Base-by-base conservation (phyloP, 2,113 vertebrate species). In the Pungitius pungitius region DNA sequence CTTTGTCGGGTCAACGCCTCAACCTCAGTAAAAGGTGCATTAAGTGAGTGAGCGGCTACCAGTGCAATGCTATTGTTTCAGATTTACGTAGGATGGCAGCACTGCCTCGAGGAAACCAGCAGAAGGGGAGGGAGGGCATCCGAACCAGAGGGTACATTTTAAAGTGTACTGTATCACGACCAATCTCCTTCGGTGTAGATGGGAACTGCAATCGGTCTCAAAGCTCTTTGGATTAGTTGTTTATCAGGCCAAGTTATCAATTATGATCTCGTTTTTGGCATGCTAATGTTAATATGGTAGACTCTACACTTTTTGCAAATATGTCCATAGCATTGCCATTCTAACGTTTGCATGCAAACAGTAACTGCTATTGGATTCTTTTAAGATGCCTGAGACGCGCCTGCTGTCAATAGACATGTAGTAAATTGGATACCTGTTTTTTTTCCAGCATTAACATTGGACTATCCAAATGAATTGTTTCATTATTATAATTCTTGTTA, bases 401-500 rank as follows among this genome's bases (percentile, higher is more conserved):
- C 70, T 69, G n/a, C 17, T 35, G 57, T 62, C 33, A 43, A 52
- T 42, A 45, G 11, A 47, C 8, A 49, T 45, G 49, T 43, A 56
- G 71, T 39, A 54, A 68, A 73, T 43, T 75, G 18, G 7, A 5
- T 22, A 64, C 42, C 63, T 65, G 45, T 69, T 68, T 54, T 26
- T 77, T 79, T 30, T 30, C 30, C 64, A 80, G 62, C 67, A 75
- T 77, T 65, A 78, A 43, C 61, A 80, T 59, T 83, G 80, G 61
- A 88, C 66, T 71, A 73, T 81, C 75, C 77, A 77, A 87, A 84
- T 75, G n/a, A 84, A 65, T 55, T 84, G 49, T 68, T 61, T 66
- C 61, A 69, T 90, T 84, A 62, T 79, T 75, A 81, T 89, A 76
- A 80, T 85, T 70, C 77, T 84, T 40, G 78, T 87, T 84, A 61